These are phyloP conservation scores for Himalopsyche anomala DNA, from an alignment of 2,888 invertebrate genomes.

Conservation along the genomic window DNA sequence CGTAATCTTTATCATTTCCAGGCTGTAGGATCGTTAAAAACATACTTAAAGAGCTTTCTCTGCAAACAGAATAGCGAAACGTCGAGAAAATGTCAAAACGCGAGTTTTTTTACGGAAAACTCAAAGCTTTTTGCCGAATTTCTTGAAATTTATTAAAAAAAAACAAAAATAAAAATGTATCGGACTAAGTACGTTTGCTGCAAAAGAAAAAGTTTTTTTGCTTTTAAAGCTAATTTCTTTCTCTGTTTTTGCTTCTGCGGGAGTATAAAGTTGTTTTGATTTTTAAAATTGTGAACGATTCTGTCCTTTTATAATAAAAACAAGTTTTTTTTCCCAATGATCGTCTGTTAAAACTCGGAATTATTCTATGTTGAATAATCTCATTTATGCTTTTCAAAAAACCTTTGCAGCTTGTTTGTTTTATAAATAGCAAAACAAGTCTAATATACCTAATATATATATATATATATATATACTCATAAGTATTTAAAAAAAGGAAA, in stretches of 20 bases:
- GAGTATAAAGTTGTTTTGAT: neutral
- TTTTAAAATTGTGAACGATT: too few species aligned
- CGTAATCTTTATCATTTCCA: constrained; percentile 16
- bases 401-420: too few species aligned
- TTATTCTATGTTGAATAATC: too few species aligned
- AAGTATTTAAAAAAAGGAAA: too few species aligned
- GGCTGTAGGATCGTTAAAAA: too few species aligned
- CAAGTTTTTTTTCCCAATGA: neutral
- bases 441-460: too few species aligned
- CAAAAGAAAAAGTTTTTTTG: neutral
- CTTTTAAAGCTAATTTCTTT: neutral
- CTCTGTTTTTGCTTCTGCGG: neutral
- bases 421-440: too few species aligned
- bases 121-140: neutral
- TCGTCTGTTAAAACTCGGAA: too few species aligned
- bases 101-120: too few species aligned
- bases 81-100: neutral
- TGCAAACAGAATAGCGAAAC: constrained; percentile 19
- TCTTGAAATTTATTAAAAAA: neutral
- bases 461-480: too few species aligned
- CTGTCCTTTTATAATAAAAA: neutral
- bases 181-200: neutral
- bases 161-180: neutral
- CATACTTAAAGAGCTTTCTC: neutral
- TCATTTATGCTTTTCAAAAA: too few species aligned